Evolutionary conservation across 1,140 invertebrate genomes (phyloP).

Genomic region (Cyphomyrmex costatus): DNA sequence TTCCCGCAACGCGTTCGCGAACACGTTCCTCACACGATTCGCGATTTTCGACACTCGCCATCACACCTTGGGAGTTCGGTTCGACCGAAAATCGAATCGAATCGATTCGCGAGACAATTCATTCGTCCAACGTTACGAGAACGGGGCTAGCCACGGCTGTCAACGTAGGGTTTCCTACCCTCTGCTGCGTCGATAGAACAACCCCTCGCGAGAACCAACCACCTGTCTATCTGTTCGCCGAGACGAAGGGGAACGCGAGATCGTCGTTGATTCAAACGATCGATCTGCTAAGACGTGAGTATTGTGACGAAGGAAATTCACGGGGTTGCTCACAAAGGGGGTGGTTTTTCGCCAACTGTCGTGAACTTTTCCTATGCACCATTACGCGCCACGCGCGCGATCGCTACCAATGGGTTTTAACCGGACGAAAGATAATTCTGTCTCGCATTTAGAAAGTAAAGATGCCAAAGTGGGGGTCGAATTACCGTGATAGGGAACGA

Average conservation of each 20-base stretch:
- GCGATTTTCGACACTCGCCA: neutral
- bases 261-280: conserved; percentile 66
- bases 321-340: neutral
- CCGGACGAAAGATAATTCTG: conserved; percentile 25
- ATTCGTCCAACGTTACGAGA: conserved; percentile 11
- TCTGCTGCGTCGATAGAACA: conserved; percentile 30
- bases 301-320: neutral
- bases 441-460: conserved; percentile 57
- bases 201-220: conserved; percentile 42
- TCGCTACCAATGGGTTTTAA: conserved; percentile 14
- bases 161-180: neutral
- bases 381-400: neutral
- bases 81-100: neutral
- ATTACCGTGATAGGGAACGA: conserved; percentile 20
- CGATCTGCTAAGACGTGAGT: conserved; percentile 77
- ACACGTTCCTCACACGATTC: conserved; percentile 4
- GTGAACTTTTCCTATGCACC: conserved; percentile 9
- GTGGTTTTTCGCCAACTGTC: neutral
- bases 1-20: neutral
- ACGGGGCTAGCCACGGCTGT: conserved; percentile 39
- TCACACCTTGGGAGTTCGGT: neutral
- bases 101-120: conserved; percentile 18
- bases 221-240: conserved; percentile 35
- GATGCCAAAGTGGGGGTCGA: conserved; percentile 50
- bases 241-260: conserved; percentile 47